Conservation (phyloP, 2,797 vertebrate species). For the Malacoctenus gilli region DNA sequence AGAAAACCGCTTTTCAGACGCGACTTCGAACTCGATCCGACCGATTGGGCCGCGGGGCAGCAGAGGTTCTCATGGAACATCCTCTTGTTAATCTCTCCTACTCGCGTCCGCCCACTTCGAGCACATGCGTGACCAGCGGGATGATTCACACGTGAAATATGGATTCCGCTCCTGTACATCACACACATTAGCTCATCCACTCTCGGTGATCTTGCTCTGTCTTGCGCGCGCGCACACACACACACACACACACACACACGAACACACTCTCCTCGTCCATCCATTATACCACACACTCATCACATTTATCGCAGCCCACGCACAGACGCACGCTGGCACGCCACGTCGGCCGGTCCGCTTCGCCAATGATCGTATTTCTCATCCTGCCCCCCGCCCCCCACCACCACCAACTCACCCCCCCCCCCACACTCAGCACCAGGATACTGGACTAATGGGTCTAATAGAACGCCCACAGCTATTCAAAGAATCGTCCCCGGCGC, state of each 20-base stretch:
- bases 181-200: background rate
- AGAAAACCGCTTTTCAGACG: too few species aligned
- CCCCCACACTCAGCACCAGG: constrained; percentile 59
- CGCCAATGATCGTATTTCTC: too few species aligned
- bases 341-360: too few species aligned
- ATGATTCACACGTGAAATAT: background rate
- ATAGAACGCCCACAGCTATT: constrained; percentile 58
- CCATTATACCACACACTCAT: constrained; percentile 64
- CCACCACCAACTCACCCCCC: constrained; percentile 53
- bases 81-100: background rate
- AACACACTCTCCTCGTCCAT: constrained; percentile 45
- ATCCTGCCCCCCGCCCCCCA: constrained; percentile 51
- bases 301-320: constrained; percentile 44
- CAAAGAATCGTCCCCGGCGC: constrained; percentile 35
- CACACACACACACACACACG: constrained; percentile 33
- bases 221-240: constrained; percentile 30
- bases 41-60: too few species aligned
- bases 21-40: too few species aligned
- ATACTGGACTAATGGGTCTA: constrained; percentile 66
- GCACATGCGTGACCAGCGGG: background rate
- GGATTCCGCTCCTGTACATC: background rate
- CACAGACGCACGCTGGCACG: constrained; percentile 39
- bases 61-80: too few species aligned
- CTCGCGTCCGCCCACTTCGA: constrained; percentile 7
- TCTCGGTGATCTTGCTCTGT: constrained; percentile 33